Evolutionary conservation across 2,113 vertebrate genomes (phyloP).

Genomic region (Ardeotis arabs): DNA sequence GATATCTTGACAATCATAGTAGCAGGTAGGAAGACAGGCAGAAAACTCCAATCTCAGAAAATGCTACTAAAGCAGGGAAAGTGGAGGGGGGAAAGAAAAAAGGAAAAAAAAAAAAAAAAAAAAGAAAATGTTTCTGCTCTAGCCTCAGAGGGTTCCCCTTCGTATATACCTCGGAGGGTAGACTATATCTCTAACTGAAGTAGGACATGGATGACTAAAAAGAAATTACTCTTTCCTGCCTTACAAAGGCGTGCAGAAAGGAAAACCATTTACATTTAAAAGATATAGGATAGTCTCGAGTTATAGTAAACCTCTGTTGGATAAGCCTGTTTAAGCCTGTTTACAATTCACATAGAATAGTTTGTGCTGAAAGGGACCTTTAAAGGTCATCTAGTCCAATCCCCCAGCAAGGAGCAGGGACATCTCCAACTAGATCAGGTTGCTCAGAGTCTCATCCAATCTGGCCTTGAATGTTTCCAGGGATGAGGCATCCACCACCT

Average conservation of each 20-base stretch:
- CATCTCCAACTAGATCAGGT: too few relatives aligned
- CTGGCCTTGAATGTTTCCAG: too few relatives aligned
- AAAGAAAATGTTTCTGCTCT: neutral
- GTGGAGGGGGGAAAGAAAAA: too few relatives aligned
- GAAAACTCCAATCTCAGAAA: neutral
- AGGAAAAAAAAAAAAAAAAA: rapidly evolving
- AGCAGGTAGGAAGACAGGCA: neutral
- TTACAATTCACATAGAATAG: neutral
- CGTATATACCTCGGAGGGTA: neutral
- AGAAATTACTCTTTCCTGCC: neutral
- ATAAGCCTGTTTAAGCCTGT: neutral
- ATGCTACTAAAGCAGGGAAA: neutral
- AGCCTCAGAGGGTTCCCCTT: neutral
- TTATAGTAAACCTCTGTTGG: neutral
- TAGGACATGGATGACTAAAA: neutral
- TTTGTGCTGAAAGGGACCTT: too few relatives aligned
- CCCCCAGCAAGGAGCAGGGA: too few relatives aligned
- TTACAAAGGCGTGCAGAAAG: neutral
- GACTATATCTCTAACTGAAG: neutral
- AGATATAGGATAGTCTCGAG: neutral
- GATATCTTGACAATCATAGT: neutral
- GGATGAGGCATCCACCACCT: too few relatives aligned
- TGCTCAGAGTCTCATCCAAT: too few relatives aligned
- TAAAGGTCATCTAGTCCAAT: too few relatives aligned
- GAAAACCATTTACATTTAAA: neutral